A percentile compares a stretch with the other conserved stretches of the same genome.
Evolutionary conservation across 2,888 invertebrate species (phyloP).

Genomic region (Agonum fuliginosum): DNA sequence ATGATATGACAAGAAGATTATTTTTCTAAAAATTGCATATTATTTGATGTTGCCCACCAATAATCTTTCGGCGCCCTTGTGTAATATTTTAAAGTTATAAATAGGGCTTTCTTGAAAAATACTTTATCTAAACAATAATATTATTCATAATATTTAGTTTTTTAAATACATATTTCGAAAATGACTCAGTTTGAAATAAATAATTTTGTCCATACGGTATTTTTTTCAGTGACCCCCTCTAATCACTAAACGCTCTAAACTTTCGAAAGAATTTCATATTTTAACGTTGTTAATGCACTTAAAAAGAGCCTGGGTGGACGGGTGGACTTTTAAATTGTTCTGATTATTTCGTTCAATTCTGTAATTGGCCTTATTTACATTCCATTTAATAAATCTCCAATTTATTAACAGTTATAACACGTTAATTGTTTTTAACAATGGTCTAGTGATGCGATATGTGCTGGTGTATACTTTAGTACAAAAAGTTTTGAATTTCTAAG

Average conservation of each 20-base stretch:
- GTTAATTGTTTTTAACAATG: neutral
- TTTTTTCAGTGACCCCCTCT: neutral
- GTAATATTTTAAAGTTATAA: neutral
- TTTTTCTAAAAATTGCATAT: no score
- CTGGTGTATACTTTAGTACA: neutral
- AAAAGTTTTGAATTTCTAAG: neutral
- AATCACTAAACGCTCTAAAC: neutral
- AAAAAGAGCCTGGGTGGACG: neutral
- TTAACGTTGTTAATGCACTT: conserved; percentile 7
- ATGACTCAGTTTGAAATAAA: no score
- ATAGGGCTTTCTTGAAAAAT: neutral
- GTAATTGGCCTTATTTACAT: conserved; percentile 29
- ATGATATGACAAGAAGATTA: no score
- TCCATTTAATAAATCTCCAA: neutral
- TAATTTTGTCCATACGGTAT: neutral
- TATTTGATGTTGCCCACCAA: no score
- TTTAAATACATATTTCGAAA: no score
- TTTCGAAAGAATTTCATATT: conserved; percentile 28
- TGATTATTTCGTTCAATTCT: conserved; percentile 23
- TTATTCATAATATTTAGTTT: no score
- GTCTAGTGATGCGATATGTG: conserved; percentile 16
- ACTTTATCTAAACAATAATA: neutral
- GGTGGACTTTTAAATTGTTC: conserved; percentile 39
- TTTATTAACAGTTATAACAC: neutral
- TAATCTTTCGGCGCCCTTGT: neutral